Evolutionary conservation across 1,140 invertebrate species (phyloP), one percentile per base, ranked within the genome.

Genomic region (Bombus difficillimus): DNA sequence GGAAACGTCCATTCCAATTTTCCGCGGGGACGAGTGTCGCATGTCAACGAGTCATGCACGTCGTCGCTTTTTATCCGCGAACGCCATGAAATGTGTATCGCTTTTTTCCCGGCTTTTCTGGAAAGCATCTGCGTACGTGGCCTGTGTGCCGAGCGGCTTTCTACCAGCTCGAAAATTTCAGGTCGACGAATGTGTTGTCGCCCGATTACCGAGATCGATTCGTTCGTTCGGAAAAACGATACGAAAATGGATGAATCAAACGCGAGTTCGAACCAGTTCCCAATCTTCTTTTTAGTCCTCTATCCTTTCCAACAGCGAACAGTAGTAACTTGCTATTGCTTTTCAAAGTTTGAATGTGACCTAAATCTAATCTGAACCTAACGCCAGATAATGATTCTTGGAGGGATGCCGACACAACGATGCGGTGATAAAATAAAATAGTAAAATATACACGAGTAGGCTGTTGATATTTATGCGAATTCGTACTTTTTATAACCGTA

Each of bases 101-200:
- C 28, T 81, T 71, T 57, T 72, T 74, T 34, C 62, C n/a, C 34
- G 59, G 34, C 82, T 79, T 87, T 87, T 84, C 81, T 79, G 76
- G 86, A 87, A 87, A 85, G 86, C 86, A 85, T 85, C 74, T 66
- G 68, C 87, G 77, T 86, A 86, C 87, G 87, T 88, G 87, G 64
- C 9, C 75, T 64, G 87, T 28, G 66, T 88, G 74, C 71, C 37
- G 74, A 86, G 75, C 80, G 85, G 68, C 80, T 85, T 62, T 32
- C 62, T 34, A 71, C 81, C 69, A 75, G 71, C 69, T 73, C 68
- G 68, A 83, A 66, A 66, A 77, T 86, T 79, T 85, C 72, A 80
- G 64, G 74, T 88, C 87, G 87, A 71, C 59, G 15, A 10, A 34
- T 43, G 32, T 53, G n/a, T 43, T 43, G 64, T 43, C 34, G 10